Evolutionary conservation across 2,113 vertebrate species (phyloP).

Genomic region (Misgurnus anguillicaudatus): DNA sequence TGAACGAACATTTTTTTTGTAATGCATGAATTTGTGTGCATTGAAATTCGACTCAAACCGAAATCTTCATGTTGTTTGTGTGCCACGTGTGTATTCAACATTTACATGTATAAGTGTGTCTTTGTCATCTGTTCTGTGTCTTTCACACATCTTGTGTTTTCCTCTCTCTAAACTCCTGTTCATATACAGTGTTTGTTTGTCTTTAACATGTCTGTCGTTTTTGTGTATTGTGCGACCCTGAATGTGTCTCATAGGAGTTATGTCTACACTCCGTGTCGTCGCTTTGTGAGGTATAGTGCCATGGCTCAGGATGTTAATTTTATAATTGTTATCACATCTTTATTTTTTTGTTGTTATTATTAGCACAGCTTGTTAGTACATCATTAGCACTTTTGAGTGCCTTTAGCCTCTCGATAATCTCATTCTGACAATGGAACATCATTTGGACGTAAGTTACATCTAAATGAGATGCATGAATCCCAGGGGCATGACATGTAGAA

Average conservation of each 20-base stretch:
- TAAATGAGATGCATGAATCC: conserved; percentile 17
- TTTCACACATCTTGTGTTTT: conserved; percentile 24
- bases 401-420: background rate
- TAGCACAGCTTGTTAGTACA: conserved; percentile 1
- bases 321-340: background rate
- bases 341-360: background rate
- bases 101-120: background rate
- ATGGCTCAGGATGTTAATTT: conserved; percentile 21
- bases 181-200: conserved; percentile 46
- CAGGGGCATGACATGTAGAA: conserved; percentile 38
- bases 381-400: background rate
- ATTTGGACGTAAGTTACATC: conserved; percentile 12
- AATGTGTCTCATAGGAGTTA: conserved; percentile 70
- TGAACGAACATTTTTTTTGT: background rate
- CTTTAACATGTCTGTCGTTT: conserved; percentile 59
- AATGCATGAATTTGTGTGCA: background rate
- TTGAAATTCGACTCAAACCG: background rate
- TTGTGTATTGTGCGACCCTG: conserved; percentile 59
- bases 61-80: background rate
- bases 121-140: background rate
- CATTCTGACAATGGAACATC: background rate
- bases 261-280: conserved; percentile 69
- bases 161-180: conserved; percentile 7
- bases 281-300: conserved; percentile 71
- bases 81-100: background rate